Evolutionary conservation across 2,888 invertebrate genomes (phyloP).

Genomic region (Tyria jacobaeae): DNA sequence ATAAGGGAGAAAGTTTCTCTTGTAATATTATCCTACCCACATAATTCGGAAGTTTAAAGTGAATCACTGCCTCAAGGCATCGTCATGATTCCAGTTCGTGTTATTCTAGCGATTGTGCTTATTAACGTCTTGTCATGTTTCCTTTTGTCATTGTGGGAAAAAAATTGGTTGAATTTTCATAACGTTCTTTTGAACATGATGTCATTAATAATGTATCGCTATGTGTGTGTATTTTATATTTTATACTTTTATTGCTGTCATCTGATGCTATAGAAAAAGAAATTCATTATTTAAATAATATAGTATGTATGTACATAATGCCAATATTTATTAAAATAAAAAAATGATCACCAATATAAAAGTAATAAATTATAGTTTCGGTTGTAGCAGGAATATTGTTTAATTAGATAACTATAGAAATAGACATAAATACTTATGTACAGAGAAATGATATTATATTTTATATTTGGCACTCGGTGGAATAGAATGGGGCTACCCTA

Average conservation of each 20-base stretch:
- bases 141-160: slow-evolving; percentile 28
- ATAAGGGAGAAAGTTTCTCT: slow-evolving; percentile 32
- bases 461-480: no score
- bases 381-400: no score
- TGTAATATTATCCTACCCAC: slow-evolving; percentile 16
- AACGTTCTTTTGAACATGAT: not conserved
- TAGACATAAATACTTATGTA: no score
- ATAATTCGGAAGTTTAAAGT: slow-evolving; percentile 19
- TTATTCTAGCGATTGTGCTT: slow-evolving; percentile 47
- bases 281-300: no score
- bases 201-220: slow-evolving; percentile 1
- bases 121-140: slow-evolving; percentile 43
- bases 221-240: not conserved
- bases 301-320: no score
- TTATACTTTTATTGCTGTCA: not conserved
- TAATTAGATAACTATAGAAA: no score
- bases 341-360: no score
- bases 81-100: slow-evolving; percentile 44
- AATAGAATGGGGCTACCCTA: no score
- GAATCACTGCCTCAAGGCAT: slow-evolving; percentile 33
- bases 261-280: no score
- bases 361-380: no score
- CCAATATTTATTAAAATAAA: no score
- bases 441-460: no score
- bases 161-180: slow-evolving; percentile 16